Base-by-base conservation (phyloP, 2,797 vertebrate genomes). In the Siniperca scherzeri region DNA sequence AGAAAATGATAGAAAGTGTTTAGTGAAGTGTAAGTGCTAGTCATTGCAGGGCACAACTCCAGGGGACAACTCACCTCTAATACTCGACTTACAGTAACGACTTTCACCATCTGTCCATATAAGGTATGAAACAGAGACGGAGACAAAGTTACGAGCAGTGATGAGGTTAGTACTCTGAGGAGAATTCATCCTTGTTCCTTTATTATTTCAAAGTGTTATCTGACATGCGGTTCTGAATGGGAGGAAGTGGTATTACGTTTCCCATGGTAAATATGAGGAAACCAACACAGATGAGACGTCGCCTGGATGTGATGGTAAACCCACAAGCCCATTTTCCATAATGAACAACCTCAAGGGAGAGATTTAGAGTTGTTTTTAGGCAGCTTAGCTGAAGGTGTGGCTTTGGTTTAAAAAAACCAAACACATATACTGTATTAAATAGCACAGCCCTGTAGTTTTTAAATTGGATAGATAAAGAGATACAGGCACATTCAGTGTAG, bases 161-260 rank as follows among this genome's bases (percentile, higher is more conserved):
- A 85, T 87, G 82, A 88, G 77, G 80, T 89, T 81, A 90, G 72
- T 33, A 38, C 78, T 56, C 86, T 5, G 3, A 81, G 68, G 91
- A 94, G 89, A 87, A 82, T 85, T 80, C 75, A 87, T 88, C 86
- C 78, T 83, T 82, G 80, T 90, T 92, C 87, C 88, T 88, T 89
- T 87, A 81, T 90, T 95, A 87, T 94, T 92, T 89, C 61, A 88
- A 82, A 82, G 89, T 79, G 72, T 73, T 70, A 91, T 86, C 55
- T 66, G 87, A 89, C 90, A 88, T 73, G 62, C 7, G 1, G 76
- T 48, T 70, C 46, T 93, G 94, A 96, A 96, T 95, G 70, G 91
- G 64, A 95, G 95, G 95, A 97, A 95, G 88, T 89, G 86, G 85
- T 27, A 90, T 88, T 85, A 79, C 6, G 82, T 93, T 94, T 94